phyloP scores from a whole-genome alignment of 2,797 vertebrate species.

The Liasis olivaceus region DNA sequence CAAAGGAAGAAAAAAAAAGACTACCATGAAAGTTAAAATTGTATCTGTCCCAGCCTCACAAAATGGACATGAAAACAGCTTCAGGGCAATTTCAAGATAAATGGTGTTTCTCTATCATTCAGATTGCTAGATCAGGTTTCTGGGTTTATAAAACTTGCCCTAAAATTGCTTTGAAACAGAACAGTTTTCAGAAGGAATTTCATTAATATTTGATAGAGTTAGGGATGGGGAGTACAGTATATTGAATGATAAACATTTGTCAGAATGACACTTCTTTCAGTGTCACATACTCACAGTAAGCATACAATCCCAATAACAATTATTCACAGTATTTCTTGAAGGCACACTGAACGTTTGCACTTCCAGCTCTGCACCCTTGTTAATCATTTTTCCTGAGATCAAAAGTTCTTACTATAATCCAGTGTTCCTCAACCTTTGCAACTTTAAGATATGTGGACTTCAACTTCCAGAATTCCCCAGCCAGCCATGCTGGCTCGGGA shows the following conservation, averaged over 20 bases:
- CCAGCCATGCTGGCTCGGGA: too few relatives aligned
- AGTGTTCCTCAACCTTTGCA: too few relatives aligned
- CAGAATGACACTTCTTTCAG: background rate
- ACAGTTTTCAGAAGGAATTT: background rate
- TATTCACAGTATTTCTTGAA: background rate
- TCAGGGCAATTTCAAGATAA: background rate
- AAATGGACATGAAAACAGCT: background rate
- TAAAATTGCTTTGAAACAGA: background rate
- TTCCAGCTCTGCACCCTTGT: background rate
- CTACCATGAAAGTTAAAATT: background rate
- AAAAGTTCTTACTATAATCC: background rate
- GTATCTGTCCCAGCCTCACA: background rate
- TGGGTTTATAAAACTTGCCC: background rate
- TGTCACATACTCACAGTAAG: background rate
- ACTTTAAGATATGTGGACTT: too few relatives aligned
- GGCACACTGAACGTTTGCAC: background rate
- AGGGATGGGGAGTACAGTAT: background rate
- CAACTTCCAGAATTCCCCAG: too few relatives aligned
- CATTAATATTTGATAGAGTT: background rate
- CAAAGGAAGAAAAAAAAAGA: background rate
- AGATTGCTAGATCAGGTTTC: background rate
- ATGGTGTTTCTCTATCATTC: background rate
- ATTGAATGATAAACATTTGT: background rate
- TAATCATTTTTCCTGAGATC: background rate
- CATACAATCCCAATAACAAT: background rate